Evolutionary conservation across 2,113 vertebrate species (phyloP).

Genomic region (Garra rufa): DNA sequence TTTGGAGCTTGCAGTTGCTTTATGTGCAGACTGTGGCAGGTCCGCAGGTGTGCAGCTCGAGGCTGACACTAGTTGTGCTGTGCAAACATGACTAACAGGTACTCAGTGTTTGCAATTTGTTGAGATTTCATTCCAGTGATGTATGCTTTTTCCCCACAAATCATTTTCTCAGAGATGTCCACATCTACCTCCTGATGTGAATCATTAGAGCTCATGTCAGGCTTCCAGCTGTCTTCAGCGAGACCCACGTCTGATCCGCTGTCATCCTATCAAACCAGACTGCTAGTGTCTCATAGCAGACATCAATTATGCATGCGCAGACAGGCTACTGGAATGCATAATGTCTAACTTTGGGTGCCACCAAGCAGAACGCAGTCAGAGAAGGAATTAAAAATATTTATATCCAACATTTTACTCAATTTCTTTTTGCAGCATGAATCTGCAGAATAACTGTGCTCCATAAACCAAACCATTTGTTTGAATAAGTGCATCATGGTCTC

Average conservation of each 20-base stretch:
- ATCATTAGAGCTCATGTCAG: slow-evolving; percentile 59
- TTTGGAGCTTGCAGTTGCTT: neutral
- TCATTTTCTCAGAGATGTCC: neutral
- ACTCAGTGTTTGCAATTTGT: slow-evolving; percentile 27
- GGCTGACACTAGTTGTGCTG: neutral
- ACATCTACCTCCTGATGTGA: slow-evolving; percentile 27
- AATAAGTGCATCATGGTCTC: slow-evolving; percentile 2
- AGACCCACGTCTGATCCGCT: slow-evolving; percentile 49
- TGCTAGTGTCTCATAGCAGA: slow-evolving; percentile 52
- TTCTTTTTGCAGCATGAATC: neutral
- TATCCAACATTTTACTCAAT: slow-evolving; percentile 12
- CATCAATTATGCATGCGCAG: slow-evolving; percentile 68
- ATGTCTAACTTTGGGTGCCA: slow-evolving; percentile 53
- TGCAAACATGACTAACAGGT: neutral
- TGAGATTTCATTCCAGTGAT: neutral
- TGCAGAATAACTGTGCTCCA: neutral
- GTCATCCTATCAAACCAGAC: slow-evolving; percentile 55
- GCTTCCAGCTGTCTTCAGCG: slow-evolving; percentile 54
- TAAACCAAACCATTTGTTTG: neutral
- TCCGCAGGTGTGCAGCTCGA: neutral
- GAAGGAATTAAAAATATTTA: slow-evolving; percentile 60
- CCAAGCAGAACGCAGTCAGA: slow-evolving; percentile 38
- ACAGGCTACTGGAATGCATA: slow-evolving; percentile 38
- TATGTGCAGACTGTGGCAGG: neutral
- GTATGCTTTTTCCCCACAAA: neutral